A percentile compares a stretch with the other conserved stretches of the same genome.
Conservation (phyloP, 2,113 vertebrate genomes). For the Zosterops hypoxanthus region DNA sequence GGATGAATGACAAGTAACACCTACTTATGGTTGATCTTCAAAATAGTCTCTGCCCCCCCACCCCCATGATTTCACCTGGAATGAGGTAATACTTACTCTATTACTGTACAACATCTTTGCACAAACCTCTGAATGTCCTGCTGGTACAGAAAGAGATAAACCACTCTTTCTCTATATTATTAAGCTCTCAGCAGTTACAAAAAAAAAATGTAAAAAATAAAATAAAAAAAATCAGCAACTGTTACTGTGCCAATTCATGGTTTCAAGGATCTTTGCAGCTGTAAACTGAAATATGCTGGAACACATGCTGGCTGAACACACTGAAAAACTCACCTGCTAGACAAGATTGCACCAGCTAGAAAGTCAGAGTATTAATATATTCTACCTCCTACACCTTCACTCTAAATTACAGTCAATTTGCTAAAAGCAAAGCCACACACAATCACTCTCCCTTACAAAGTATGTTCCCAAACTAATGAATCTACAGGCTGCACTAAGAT, state of each 20-base stretch:
- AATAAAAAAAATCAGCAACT: neutral
- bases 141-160: neutral
- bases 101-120: neutral
- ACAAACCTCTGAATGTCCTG: neutral
- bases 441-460: neutral
- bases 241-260: neutral
- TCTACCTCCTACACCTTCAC: slow-evolving; percentile 15
- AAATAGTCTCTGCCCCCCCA: neutral
- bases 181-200: neutral
- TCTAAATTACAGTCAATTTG: slow-evolving; percentile 42
- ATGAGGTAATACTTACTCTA: neutral
- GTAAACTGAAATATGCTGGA: neutral
- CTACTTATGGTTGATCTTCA: neutral
- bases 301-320: neutral
- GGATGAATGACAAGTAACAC: neutral
- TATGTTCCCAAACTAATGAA: slow-evolving; percentile 20
- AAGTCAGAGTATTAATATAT: slow-evolving; percentile 28
- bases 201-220: neutral
- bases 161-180: neutral
- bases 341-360: neutral
- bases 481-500: neutral
- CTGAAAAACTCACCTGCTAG: slow-evolving; percentile 20
- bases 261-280: neutral
- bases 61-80: neutral
- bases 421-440: slow-evolving; percentile 16